Percentiles rank a stretch among this genome's conserved stretches.
Evolutionary conservation across 2,113 vertebrate species (phyloP).

Genomic region (Otus sunia): DNA sequence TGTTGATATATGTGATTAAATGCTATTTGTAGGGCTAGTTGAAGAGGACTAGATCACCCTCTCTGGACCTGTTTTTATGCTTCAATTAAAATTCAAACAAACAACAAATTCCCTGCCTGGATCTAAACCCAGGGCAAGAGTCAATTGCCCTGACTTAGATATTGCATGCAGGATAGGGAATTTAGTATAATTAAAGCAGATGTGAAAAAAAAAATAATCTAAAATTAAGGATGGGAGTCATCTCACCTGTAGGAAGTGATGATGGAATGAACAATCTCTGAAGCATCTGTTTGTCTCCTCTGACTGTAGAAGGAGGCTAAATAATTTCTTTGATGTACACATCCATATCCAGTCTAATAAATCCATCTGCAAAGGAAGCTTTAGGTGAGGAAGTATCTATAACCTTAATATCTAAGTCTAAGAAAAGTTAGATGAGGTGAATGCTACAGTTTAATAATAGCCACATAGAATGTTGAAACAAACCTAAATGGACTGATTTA

Average conservation of each 20-base stretch:
- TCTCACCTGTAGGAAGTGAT: background rate
- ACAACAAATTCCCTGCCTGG: background rate
- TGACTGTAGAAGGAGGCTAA: background rate
- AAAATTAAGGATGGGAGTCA: conserved; percentile 5
- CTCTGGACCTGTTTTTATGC: background rate
- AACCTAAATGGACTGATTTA: background rate
- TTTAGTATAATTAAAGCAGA: background rate
- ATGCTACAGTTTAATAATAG: background rate
- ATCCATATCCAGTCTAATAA: background rate
- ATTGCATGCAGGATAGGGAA: background rate
- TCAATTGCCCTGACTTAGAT: background rate
- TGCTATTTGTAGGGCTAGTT: background rate
- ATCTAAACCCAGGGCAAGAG: background rate
- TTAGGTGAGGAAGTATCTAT: background rate
- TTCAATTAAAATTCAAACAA: conserved; percentile 20
- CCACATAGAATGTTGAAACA: background rate
- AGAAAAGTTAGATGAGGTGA: background rate
- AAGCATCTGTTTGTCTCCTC: background rate
- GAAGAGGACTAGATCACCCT: background rate
- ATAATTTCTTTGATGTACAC: background rate
- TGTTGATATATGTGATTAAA: background rate
- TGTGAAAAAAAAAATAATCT: background rate
- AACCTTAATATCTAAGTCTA: background rate
- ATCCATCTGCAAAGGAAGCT: background rate
- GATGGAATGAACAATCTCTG: background rate